Base-by-base conservation (phyloP, 2,113 vertebrate species). In the Myodes glareolus region DNA sequence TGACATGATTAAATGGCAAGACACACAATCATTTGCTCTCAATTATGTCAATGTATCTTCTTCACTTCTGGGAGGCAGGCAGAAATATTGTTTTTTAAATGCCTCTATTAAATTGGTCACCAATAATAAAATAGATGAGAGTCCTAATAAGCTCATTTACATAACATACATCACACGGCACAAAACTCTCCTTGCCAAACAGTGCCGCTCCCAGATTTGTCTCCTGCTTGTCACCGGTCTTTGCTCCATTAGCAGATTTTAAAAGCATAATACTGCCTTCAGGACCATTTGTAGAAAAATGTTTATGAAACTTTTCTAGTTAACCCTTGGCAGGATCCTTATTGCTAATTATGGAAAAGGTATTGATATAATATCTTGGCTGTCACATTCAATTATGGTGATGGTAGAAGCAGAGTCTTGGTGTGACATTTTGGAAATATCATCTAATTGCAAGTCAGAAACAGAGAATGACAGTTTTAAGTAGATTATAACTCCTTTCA, bases 311-410 rank as follows among this genome's bases (percentile, higher is more conserved):
- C 97, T 98, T 98, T 97, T 97, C 98, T 98, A 97, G 96, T 99
- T 99, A 99, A 99, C 98, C 98, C 99, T 98, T 99, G 98, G 97
- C 99, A 98, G 98, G 97, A 98, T 98, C 98, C 98, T 99, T 99
- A 99, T 99, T 99, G 98, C 98, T 99, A 99, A 99, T 99, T 99
- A 99, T 98, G 98, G 98, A 98, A 98, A 98, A 99, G 98, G 98
- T 99, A 99, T 99, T 98, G 99, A 99, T 99, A 99, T 99, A 99
- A 99, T 99, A 99, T 99, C 98, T 98, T 98, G 97, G 98, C 99
- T 99, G 99, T 99, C 99, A 99, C 98, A 99, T 99, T 99, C 99
- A 99, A 99, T 99, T 99, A 99, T 72, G 87, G 95, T 98, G 98
- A 99, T 3, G 97, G 96, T 98, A 98, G 98, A 95, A 98, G 97